phyloP scores from a whole-genome alignment of 1,140 invertebrate species.

The Olivierus martensii region DNA sequence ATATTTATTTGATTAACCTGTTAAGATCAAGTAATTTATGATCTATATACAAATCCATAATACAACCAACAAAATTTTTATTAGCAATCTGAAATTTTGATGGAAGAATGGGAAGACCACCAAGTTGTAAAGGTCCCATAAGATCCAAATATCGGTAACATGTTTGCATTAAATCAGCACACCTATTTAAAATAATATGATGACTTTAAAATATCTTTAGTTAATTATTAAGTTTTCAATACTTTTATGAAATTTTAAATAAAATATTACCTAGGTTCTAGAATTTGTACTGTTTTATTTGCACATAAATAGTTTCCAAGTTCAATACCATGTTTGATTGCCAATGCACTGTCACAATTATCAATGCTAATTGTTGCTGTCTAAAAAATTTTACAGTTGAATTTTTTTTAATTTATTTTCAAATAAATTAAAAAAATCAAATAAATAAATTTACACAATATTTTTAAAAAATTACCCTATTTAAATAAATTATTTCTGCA shows the following conservation, averaged over 20 bases:
- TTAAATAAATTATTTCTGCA: slow-evolving; percentile 73
- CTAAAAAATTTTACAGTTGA: slow-evolving; percentile 31
- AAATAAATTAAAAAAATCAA: no score
- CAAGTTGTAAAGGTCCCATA: slow-evolving; percentile 86
- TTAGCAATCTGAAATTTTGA: slow-evolving; percentile 58
- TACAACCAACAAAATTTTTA: slow-evolving; percentile 79
- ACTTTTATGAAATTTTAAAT: no score
- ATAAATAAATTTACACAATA: neutral
- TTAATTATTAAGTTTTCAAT: no score
- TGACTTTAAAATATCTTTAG: neutral
- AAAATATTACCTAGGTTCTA: slow-evolving; percentile 40
- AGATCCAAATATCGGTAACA: slow-evolving; percentile 92
- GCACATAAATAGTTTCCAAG: slow-evolving; percentile 76
- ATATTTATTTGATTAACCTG: slow-evolving; percentile 32
- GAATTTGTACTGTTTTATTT: slow-evolving; percentile 47
- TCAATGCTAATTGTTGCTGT: slow-evolving; percentile 75
- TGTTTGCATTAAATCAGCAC: slow-evolving; percentile 69
- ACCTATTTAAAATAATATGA: slow-evolving; percentile 34
- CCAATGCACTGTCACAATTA: slow-evolving; percentile 74
- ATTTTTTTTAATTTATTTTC: no score
- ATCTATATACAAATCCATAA: slow-evolving; percentile 78
- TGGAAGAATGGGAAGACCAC: slow-evolving; percentile 72
- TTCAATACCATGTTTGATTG: slow-evolving; percentile 54
- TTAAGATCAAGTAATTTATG: slow-evolving; percentile 79
- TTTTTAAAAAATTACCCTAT: slow-evolving; percentile 44